These are phyloP conservation scores for Tylochromis polylepis DNA, from an alignment of 2,113 vertebrate genomes.

Conservation along the genomic window DNA sequence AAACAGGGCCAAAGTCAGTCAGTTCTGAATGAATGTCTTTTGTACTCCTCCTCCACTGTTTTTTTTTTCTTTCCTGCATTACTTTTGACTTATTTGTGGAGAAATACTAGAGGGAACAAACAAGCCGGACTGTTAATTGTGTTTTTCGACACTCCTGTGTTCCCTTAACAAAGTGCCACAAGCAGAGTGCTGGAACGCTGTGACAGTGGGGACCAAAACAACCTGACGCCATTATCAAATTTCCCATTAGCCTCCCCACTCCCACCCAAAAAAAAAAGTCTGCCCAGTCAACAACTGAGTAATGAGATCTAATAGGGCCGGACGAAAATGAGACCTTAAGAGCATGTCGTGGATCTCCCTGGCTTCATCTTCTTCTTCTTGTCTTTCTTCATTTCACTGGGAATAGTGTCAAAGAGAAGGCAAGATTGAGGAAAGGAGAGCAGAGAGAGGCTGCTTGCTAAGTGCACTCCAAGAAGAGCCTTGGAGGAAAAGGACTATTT, in stretches of 20 bases:
- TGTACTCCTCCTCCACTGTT: not conserved
- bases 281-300: conserved; percentile 29
- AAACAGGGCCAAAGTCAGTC: not conserved
- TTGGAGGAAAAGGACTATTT: conserved; percentile 60
- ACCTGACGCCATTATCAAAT: conserved; percentile 49
- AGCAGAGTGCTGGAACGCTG: not conserved
- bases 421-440: not conserved
- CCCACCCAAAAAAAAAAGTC: conserved; percentile 28
- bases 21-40: not conserved
- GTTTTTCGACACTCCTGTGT: conserved; percentile 5
- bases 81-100: not conserved
- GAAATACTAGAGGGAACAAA: conserved; percentile 23
- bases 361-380: not conserved
- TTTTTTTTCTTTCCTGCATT: not conserved
- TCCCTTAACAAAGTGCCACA: conserved; percentile 3
- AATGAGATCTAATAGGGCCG: conserved; percentile 52
- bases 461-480: conserved; percentile 63
- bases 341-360: not conserved
- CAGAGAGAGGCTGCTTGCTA: conserved; percentile 10
- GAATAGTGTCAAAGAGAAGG: not conserved
- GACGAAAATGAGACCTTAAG: conserved; percentile 28
- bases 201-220: conserved; percentile 34
- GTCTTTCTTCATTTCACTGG: not conserved
- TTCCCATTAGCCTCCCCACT: conserved; percentile 24
- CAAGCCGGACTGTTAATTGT: conserved; percentile 28